Base-by-base conservation (phyloP, 2,113 vertebrate genomes). In the Alexandromys fortis region DNA sequence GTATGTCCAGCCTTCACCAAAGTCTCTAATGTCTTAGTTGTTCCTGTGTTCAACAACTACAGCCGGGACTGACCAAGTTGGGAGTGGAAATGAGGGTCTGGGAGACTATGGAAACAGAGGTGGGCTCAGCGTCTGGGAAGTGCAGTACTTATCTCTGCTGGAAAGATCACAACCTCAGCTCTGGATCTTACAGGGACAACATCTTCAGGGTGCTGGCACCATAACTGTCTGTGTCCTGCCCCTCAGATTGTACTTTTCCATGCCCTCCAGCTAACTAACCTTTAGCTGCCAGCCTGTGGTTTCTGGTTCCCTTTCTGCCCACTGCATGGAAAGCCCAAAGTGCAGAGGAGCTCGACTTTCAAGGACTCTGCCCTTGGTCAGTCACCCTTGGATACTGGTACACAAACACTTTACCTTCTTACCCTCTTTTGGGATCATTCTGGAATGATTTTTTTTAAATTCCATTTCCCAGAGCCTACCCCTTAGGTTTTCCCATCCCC, bases 21-120 rank as follows among this genome's bases (percentile, higher is more conserved):
- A 61, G 0, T n/a, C 5, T 33, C 58, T 7, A 2, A 0, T 3
- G 45, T 38, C 42, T 30, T 9, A 38, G 1, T 28, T 2, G 8
- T 1, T 68, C 30, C 47, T 16, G 42, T 24, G 2, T 52, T 72
- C 75, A 26, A 0, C 47, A 42, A 13, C 9, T 33, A 12, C 11
- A 38, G 16, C 19, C 19, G 13, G 14, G 11, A 72, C 26, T 8
- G 7, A 5, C 45, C 67, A 35, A 35, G 19, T 65, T 16, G 9
- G 10, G 35, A n/a, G 67, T 21, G 52, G 42, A 58, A 61, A 28
- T 47, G 35, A 78, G 16, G 45, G n/a, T n/a, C 26, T 4, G 24
- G 30, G n/a, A 33, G 7, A 13, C 33, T 16, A 24, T 47, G 35
- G 6, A 42, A 28, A 77, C 75, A 9, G 28, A 61, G 22, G 22